Base-by-base conservation (phyloP, 1,140 invertebrate species). In the Dinoponera quadriceps region DNA sequence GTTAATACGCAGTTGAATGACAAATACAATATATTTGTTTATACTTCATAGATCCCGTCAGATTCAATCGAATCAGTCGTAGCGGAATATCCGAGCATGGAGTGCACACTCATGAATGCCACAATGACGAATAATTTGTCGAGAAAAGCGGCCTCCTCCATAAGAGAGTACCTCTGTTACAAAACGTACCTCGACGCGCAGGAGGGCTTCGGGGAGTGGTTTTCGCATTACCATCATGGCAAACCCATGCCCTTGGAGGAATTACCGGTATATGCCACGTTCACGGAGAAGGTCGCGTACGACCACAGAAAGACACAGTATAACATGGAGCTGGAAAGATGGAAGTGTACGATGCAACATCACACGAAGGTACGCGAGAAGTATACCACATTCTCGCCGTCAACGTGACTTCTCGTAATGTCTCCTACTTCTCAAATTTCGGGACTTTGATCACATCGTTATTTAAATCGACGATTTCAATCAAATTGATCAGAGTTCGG, bases 161-260 rank as follows among this genome's bases (percentile, higher is more conserved):
- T 98, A 75, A 95, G 96, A 80, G 97, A 98, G 92, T 96, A 97
- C 92, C 93, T 97, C 16, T 97, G 96, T 90, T 96, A 97, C 84
- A 97, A 97, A 92, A 95, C 96, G 0, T 98, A 98, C 91, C 94
- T 98, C 22, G 96, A 98, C 90, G 98, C 97, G 2, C 95, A 98
- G 73, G 97, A 98, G 92, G 96, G 96, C 55, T 99, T 98, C 94
- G 96, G 96, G 78, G 97, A 97, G 89, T 99, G 98, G 98, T 98
- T 98, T 86, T 95, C 96, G 77, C 96, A 97, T 88, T 98, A 95
- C 83, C 96, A 98, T 90, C 96, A 97, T 90, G 96, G 95, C 1
- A 96, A 97, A 93, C 98, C 98, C 2, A 94, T 94, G 62, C 96
- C 96, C 73, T 94, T 96, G 0, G 95, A 96, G 62, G 92, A 94